Evolutionary conservation across 2,797 vertebrate genomes (phyloP), one percentile per base, ranked within the genome.

Genomic region (Pogoniulus pusillus): DNA sequence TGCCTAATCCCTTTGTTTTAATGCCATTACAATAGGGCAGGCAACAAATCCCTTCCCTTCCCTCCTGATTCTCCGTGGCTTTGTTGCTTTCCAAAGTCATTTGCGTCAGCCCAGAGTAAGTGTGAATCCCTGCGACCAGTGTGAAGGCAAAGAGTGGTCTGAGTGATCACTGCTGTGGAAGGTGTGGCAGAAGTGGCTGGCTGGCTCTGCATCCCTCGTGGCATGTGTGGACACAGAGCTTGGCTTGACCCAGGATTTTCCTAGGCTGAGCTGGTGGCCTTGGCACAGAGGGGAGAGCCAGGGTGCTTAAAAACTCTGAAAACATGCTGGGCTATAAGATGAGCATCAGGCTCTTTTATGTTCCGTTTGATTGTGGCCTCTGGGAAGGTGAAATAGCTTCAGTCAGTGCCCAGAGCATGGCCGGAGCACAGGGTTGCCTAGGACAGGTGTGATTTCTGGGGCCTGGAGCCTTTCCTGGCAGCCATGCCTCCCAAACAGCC

Each of bases 1-100:
- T 16, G 6, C 78, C 58, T 77, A 70, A 80, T 86, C 90, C 88
- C 74, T 83, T 92, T 85, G 83, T 90, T 87, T 87, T 91, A 75
- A 64, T 74, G 53, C 63, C 92, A 90, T 93, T 82, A 78, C 89
- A 92, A 49, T 6, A 55, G 79, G 76, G 63, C 91, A 77, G 12
- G 30, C 76, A 80, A 85, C 89, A 90, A 86, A 45, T 65, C 59
- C 13, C 80, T 87, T 37, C 89, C 23, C 74, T 90, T 82, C 84
- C 51, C 87, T 79, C 82, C 91, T 69, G 64, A 16, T 81, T 69
- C 84, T 24, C 77, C 30, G 0, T 29, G 85, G 39, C 85, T 89
- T 77, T 69, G 73, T 47, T 75, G 91, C 80, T 84, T 84, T 92
- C 81, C 45, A 16, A 64, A 83, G 79, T 26, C 43, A 2, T 84